phyloP scores from a whole-genome alignment of 37 sponge, comb jelly and placozoan genomes.

The Amphimedon queenslandica region DNA sequence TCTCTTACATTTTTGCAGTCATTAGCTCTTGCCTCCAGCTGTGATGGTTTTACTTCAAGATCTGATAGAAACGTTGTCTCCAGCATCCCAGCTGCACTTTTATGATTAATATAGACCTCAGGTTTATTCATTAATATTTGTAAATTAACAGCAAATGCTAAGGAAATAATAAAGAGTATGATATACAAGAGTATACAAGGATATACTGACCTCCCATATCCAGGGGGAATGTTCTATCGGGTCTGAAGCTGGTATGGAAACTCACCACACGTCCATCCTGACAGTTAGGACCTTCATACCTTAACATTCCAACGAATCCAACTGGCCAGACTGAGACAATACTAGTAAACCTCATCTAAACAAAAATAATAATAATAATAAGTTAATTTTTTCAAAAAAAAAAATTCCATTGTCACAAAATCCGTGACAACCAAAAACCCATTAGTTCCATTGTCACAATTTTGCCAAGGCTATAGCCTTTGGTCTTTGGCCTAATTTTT shows the following conservation, averaged over 20 bases:
- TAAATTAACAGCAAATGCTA: slow-evolving; percentile 4
- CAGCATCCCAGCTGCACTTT: slow-evolving; percentile 49
- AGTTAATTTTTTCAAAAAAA: too few relatives aligned
- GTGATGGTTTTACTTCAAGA: background rate
- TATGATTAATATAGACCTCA: slow-evolving; percentile 22
- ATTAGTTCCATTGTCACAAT: too few relatives aligned
- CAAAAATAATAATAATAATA: too few relatives aligned
- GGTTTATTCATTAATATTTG: background rate
- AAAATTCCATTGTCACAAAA: too few relatives aligned
- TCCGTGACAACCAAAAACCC: too few relatives aligned
- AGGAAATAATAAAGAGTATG: background rate
- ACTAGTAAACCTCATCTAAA: background rate
- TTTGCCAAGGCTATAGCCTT: too few relatives aligned
- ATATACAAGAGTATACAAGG: background rate
- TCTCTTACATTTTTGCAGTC: slow-evolving; percentile 55
- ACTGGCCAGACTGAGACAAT: slow-evolving; percentile 2
- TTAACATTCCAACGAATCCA: slow-evolving; percentile 23
- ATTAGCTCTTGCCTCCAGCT: background rate
- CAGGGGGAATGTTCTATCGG: slow-evolving; percentile 58
- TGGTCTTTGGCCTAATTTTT: too few relatives aligned
- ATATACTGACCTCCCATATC: slow-evolving; percentile 71
- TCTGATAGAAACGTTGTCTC: slow-evolving; percentile 49
- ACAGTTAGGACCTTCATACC: slow-evolving; percentile 86
- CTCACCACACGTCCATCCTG: slow-evolving; percentile 56
- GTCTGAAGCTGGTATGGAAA: slow-evolving; percentile 67